Conservation (phyloP, 2,113 vertebrate genomes). For the Gallinago jamesoni region DNA sequence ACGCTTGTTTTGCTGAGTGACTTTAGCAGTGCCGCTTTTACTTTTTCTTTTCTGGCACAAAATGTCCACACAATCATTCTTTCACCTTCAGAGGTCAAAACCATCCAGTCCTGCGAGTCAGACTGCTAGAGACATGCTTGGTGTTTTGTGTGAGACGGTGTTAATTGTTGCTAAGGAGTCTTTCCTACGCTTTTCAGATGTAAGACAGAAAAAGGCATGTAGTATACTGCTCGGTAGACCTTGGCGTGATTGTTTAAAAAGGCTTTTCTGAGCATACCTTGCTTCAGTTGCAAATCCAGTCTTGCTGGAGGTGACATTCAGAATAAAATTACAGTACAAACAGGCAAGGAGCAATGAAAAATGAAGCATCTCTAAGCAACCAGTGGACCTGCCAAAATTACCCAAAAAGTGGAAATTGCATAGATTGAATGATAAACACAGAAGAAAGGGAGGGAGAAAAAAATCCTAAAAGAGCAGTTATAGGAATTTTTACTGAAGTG, state of each 20-base stretch:
- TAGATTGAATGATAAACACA: not conserved
- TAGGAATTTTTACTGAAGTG: not conserved
- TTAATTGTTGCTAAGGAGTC: not conserved
- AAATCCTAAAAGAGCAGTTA: not conserved
- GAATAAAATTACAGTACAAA: slow-evolving; percentile 2
- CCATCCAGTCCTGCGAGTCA: not conserved
- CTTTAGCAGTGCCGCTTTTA: not conserved
- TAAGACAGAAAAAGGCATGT: not conserved
- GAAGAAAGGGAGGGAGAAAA: not conserved
- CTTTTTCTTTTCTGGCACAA: not conserved
- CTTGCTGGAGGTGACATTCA: slow-evolving; percentile 6
- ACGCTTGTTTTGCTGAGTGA: not conserved
- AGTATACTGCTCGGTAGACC: not conserved
- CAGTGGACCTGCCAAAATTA: not conserved
- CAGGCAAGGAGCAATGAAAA: not conserved
- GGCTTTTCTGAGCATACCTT: not conserved
- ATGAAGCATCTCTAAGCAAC: not conserved
- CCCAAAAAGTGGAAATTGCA: not conserved
- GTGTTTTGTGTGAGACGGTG: not conserved
- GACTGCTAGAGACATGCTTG: not conserved
- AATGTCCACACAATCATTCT: not conserved
- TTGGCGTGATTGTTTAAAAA: not conserved
- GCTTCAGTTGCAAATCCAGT: not conserved
- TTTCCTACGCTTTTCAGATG: not conserved
- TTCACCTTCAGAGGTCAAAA: not conserved